Evolutionary conservation across 2,888 invertebrate species (phyloP), one percentile per base, ranked within the genome.

Genomic region (Tridacna gigas): DNA sequence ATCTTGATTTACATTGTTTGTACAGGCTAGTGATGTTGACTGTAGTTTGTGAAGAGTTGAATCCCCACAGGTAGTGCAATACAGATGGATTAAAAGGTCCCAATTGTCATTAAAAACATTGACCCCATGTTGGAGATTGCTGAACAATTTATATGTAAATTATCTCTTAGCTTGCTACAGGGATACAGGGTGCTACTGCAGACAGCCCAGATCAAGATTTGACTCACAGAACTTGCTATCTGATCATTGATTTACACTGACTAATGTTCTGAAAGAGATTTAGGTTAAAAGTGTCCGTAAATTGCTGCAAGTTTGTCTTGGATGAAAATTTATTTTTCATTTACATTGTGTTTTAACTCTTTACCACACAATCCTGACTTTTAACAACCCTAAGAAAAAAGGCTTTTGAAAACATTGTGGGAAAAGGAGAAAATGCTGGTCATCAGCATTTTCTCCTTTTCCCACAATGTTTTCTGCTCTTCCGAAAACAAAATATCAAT

Each of bases 61-160:
- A 63, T n/a, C 20, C 63, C 63, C 25, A 22, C 63, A 63, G 63
- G 22, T 63, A 63, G 25, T 63, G 22, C 3, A 63, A 63, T 63
- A 63, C 3, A 63, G 63, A 20, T 25, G 63, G 63, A 63, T 63
- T 63, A 63, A 63, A 22, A 63, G 63, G 63, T 63, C 63, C 26
- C 63, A 63, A 22, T 63, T 63, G 63, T 63, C 63, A 63, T 25
- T 63, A 63, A 25, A 63, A 13, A 63, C 63, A 63, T 1, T 63
- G 63, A 63, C 63, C 63, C 63, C 26, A 13, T 63, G 63, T 63
- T 63, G 26, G 13, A 63, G 22, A 63, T 22, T n/a, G 63, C 22
- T 63, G 63, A 63, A 63, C 26, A 13, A 63, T 63, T 63, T n/a
- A 63, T 63, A 63, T 63, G 63, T 63, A 63, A 63, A 63, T 63